Evolutionary conservation across 2,797 vertebrate genomes (phyloP).

Genomic region (Megaceryle alcyon): DNA sequence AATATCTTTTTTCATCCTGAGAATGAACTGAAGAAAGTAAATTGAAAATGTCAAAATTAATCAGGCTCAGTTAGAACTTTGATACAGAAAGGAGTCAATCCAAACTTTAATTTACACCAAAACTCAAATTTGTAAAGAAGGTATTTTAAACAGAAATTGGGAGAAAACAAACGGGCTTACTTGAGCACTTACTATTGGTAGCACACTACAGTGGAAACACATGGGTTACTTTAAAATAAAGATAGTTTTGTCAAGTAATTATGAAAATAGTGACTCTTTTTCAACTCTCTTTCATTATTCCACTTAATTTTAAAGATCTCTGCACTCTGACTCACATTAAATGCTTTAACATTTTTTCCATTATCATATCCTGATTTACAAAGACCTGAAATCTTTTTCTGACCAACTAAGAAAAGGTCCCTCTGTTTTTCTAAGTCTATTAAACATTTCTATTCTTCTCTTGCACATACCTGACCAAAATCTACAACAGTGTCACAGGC

Average conservation of each 20-base stretch:
- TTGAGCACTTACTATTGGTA: background rate
- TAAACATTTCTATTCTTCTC: background rate
- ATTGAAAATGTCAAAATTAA: background rate
- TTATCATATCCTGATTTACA: background rate
- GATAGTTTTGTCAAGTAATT: background rate
- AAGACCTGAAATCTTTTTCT: background rate
- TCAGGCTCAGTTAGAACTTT: background rate
- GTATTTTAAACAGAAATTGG: background rate
- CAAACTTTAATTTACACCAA: background rate
- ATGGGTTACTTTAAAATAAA: background rate
- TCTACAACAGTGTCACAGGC: background rate
- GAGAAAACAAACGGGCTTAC: background rate
- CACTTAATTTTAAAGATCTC: background rate
- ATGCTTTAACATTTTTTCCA: background rate
- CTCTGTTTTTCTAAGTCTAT: background rate
- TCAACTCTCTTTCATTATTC: background rate
- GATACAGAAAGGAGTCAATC: background rate
- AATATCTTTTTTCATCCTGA: background rate
- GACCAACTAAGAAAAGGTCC: background rate
- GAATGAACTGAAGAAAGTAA: background rate
- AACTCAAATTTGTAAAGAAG: background rate
- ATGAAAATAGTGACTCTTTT: background rate
- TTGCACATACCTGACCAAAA: background rate
- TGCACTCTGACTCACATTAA: background rate
- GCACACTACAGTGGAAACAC: background rate